phyloP scores from a whole-genome alignment of 2,797 vertebrate genomes.

The Clarias platycephalus region DNA sequence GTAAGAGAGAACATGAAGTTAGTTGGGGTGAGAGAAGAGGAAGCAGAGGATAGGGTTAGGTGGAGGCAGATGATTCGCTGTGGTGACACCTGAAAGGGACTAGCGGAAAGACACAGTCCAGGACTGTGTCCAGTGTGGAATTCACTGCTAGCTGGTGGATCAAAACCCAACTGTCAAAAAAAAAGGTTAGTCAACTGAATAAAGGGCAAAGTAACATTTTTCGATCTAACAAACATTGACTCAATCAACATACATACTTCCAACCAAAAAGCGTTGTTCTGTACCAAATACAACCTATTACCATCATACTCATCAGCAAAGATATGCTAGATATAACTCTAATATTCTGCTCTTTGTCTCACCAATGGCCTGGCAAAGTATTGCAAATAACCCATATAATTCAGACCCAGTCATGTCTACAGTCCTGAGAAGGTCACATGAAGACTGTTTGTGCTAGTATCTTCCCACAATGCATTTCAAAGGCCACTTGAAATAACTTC shows the following conservation, averaged over 20 bases:
- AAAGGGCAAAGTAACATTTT: not conserved
- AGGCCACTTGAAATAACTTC: constrained; percentile 66
- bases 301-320: not conserved
- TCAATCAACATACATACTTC: not conserved
- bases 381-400: not conserved
- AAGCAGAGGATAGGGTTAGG: too few species aligned
- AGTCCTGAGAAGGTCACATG: constrained; percentile 20
- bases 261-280: not conserved
- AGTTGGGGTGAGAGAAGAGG: too few species aligned
- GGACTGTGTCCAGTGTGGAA: not conserved
- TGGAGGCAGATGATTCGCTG: too few species aligned
- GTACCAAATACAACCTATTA: not conserved
- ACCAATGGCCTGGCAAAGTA: not conserved
- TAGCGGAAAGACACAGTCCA: not conserved
- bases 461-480: constrained; percentile 41
- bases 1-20: too few species aligned
- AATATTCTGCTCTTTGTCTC: not conserved
- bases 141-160: not conserved
- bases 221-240: not conserved
- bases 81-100: too few species aligned
- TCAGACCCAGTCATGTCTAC: not conserved
- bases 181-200: not conserved
- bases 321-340: not conserved
- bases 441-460: constrained; percentile 30
- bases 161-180: not conserved